Percentiles rank a stretch among this genome's conserved stretches.
Evolutionary conservation across 2,888 invertebrate species (phyloP).

Genomic region (Graphium colonna): DNA sequence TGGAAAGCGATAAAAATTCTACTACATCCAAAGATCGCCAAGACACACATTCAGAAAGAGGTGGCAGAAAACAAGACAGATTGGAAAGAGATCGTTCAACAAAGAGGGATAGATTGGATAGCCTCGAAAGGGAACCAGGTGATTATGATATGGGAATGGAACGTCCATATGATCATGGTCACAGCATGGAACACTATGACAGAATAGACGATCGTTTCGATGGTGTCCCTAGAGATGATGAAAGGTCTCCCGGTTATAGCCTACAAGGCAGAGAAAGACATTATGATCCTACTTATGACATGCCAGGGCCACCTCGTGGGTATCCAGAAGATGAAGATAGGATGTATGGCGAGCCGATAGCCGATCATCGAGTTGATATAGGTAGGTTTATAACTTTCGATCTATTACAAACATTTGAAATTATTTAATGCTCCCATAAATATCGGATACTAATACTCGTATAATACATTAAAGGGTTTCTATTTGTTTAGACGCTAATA

Average conservation of each 20-base stretch:
- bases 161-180: conserved; percentile 70
- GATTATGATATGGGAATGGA: conserved; percentile 70
- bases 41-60: conserved; percentile 70
- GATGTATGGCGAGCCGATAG: conserved; percentile 70
- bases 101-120: conserved; percentile 69
- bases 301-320: conserved; percentile 68
- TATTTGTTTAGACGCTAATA: too few relatives aligned
- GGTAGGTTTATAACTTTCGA: conserved; percentile 37
- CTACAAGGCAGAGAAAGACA: conserved; percentile 66
- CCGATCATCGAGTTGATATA: conserved; percentile 68
- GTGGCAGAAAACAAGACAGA: conserved; percentile 69
- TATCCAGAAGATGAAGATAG: conserved; percentile 78
- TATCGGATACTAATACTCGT: too few relatives aligned
- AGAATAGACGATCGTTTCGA: conserved; percentile 70
- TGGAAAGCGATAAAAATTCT: conserved; percentile 70
- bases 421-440: too few relatives aligned
- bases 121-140: conserved; percentile 69
- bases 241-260: conserved; percentile 66
- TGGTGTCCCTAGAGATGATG: conserved; percentile 64
- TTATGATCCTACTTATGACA: conserved; percentile 69
- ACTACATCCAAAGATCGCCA: conserved; percentile 69
- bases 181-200: conserved; percentile 73
- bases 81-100: conserved; percentile 75
- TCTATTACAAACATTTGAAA: too few relatives aligned
- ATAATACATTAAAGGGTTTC: too few relatives aligned